These are phyloP conservation scores for Caenorhabditis uteleia DNA, from an alignment of 2,888 invertebrate genomes.

Conservation along the genomic window DNA sequence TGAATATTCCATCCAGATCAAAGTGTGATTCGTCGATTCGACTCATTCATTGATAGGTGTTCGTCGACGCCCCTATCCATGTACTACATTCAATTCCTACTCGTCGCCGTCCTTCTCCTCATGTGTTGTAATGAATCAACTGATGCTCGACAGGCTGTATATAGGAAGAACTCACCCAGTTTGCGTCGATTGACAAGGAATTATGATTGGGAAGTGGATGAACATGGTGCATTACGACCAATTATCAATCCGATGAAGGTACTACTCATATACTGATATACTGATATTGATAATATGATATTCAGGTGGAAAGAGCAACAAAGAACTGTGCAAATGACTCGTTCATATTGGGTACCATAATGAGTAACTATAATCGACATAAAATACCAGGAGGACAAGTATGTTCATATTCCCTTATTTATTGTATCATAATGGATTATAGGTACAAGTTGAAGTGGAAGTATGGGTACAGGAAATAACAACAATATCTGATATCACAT, in stretches of 20 bases:
- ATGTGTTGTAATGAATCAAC: constrained; percentile 21
- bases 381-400: constrained; percentile 68
- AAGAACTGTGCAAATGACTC: constrained; percentile 65
- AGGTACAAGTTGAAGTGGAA: constrained; percentile 64
- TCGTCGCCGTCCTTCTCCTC: constrained; percentile 25
- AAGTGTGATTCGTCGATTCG: background rate
- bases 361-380: constrained; percentile 62
- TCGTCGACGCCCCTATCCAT: constrained; percentile 10
- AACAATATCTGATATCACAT: constrained; percentile 67
- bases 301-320: constrained; percentile 43
- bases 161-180: constrained; percentile 63
- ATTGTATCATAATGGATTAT: background rate
- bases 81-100: constrained; percentile 35
- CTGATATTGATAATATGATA: background rate
- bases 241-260: constrained; percentile 52
- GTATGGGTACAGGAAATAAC: constrained; percentile 70
- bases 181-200: constrained; percentile 61
- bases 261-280: background rate
- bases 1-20: background rate
- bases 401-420: background rate
- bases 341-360: constrained; percentile 56
- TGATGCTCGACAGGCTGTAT: constrained; percentile 44
- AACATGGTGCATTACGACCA: constrained; percentile 61
- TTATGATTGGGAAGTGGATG: constrained; percentile 68
- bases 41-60: constrained; percentile 4